Conservation (phyloP, 1,140 invertebrate genomes). For the Riptortus pedestris region DNA sequence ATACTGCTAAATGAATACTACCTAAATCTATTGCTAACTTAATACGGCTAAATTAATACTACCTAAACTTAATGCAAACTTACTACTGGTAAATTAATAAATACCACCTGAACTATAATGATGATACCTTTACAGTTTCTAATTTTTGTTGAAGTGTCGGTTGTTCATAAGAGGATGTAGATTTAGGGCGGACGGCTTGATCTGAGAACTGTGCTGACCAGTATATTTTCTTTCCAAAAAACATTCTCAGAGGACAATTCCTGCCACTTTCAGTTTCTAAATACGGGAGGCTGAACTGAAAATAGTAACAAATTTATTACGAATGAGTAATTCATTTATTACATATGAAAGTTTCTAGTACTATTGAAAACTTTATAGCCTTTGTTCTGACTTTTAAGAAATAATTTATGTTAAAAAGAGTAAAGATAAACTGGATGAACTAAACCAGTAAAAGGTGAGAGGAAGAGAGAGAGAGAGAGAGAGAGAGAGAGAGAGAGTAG, state of each 20-base stretch:
- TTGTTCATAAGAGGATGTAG: not conserved
- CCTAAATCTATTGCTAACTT: no score
- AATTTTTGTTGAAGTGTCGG: not conserved
- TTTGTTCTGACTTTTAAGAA: no score
- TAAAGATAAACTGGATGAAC: no score
- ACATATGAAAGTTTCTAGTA: not conserved
- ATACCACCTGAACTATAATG: no score
- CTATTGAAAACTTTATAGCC: not conserved
- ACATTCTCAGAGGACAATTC: slow-evolving; percentile 61
- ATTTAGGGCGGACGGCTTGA: not conserved
- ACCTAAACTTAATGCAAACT: no score
- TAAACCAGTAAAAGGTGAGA: no score
- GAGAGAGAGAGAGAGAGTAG: no score
- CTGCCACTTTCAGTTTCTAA: slow-evolving; percentile 74
- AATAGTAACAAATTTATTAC: not conserved
- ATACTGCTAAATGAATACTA: no score
- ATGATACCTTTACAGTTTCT: slow-evolving; percentile 7
- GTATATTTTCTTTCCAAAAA: slow-evolving; percentile 70
- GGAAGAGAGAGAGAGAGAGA: no score
- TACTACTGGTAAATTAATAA: no score
- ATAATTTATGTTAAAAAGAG: no score
- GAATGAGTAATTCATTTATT: not conserved
- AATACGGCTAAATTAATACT: no score
- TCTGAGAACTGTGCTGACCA: slow-evolving; percentile 48
- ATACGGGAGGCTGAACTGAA: slow-evolving; percentile 71